phyloP scores from a whole-genome alignment of 2,797 vertebrate species.

The Triplophysa bombifrons region DNA sequence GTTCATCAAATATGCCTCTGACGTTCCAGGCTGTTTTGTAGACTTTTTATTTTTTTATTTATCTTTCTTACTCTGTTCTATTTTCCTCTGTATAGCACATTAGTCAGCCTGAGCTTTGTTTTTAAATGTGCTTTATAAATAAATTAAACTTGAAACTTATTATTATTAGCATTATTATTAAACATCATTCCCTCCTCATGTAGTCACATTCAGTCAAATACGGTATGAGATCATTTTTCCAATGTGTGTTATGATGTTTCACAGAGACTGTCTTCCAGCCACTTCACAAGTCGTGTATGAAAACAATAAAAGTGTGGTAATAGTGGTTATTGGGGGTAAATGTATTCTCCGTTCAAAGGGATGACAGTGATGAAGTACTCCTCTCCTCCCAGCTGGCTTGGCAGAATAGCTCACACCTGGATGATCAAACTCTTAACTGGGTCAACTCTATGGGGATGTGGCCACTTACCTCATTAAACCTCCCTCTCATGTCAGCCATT shows the following conservation, averaged over 20 bases:
- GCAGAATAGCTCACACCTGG: conserved; percentile 44
- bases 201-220: background rate
- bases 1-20: no score
- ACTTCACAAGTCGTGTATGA: background rate
- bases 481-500: conserved; percentile 12
- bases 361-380: conserved; percentile 51
- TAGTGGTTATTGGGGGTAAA: conserved; percentile 25
- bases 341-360: conserved; percentile 27
- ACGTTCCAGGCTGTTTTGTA: no score
- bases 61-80: no score
- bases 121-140: no score
- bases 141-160: no score
- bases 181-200: no score
- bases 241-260: conserved; percentile 4
- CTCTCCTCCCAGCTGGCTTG: conserved; percentile 33
- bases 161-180: no score
- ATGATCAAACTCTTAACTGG: conserved; percentile 53
- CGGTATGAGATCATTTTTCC: conserved; percentile 2
- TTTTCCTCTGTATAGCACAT: no score
- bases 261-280: background rate
- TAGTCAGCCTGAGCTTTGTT: no score
- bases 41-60: no score
- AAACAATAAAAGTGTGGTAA: conserved; percentile 10
- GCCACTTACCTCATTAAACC: conserved; percentile 41
- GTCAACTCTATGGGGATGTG: conserved; percentile 33